These are phyloP conservation scores for Candidula unifasciata DNA, from an alignment of 2,888 invertebrate genomes.

Conservation along the genomic window DNA sequence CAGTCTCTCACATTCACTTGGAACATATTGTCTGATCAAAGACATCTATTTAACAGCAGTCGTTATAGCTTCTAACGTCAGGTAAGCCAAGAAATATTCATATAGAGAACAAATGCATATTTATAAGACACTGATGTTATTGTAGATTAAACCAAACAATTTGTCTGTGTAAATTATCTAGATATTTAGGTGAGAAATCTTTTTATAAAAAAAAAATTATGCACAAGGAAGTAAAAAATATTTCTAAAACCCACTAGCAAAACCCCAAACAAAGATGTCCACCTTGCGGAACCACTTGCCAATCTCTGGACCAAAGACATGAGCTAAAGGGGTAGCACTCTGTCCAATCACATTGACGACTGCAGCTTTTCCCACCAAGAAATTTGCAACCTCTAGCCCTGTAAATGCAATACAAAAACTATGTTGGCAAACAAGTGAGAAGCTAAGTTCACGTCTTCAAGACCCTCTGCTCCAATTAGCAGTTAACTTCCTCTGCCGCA, in stretches of 20 bases:
- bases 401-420: slow-evolving; percentile 30
- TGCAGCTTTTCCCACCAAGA: slow-evolving; percentile 85
- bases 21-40: no score
- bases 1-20: no score
- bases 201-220: not conserved
- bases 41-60: no score
- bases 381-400: slow-evolving; percentile 89
- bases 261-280: slow-evolving; percentile 18
- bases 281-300: slow-evolving; percentile 79
- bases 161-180: no score
- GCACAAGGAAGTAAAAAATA: not conserved
- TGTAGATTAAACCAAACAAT: no score
- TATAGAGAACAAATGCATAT: no score
- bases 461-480: no score
- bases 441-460: not conserved
- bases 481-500: no score
- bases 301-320: slow-evolving; percentile 86
- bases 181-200: no score
- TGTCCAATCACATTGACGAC: slow-evolving; percentile 89
- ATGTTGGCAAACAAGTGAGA: slow-evolving; percentile 2
- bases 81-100: no score
- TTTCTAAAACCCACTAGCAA: not conserved
- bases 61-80: no score
- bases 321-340: slow-evolving; percentile 85
- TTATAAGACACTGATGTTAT: no score